Base-by-base conservation (phyloP, 1,140 invertebrate species). In the Orius insidiosus region DNA sequence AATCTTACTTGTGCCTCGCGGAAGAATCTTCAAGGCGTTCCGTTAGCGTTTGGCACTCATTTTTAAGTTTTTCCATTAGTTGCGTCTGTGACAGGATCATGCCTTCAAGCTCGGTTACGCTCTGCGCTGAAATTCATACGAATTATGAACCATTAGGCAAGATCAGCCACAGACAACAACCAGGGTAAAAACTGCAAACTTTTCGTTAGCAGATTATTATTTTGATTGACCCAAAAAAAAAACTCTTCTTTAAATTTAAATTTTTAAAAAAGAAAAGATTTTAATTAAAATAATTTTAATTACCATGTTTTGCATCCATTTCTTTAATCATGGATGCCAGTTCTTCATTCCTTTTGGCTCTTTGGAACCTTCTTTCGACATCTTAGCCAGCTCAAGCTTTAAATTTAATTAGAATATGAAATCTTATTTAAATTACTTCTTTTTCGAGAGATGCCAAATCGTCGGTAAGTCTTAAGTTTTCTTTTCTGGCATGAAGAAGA, bases 21-120 rank as follows among this genome's bases (percentile, higher is more conserved):
- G 75, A 76, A 61, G 78, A 75, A 64, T 81, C 78, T 71, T 86
- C 81, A 68, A 85, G 75, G 71, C 80, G 82, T 64, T 76, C 70
- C 60, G 81, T 85, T 64, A 86, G 72, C 64, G 71, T 74, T 70
- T 80, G 80, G 71, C 82, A 85, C 71, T 86, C 80, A 58, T 67
- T 70, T 58, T 80, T 80, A 60, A 86, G 73, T 75, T 80, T 83
- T 69, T 83, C 80, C 76, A 85, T 79, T 72, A 85, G 74, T 72
- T 74, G 75, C 69, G 81, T 82, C 74, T 86, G 82, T 65, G 77
- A 80, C 65, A 76, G 76, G 68, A 86, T 76, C 71, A 83, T 78
- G 61, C 75, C 71, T 71, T 85, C 81, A 67, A 86, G 74, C 68
- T 80, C 80, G 70, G 73, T 71, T 63, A 85, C 78, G 58, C 78